These are phyloP conservation scores for Octonoba sinensis DNA, from an alignment of 2,888 invertebrate species.

Conservation along the genomic window DNA sequence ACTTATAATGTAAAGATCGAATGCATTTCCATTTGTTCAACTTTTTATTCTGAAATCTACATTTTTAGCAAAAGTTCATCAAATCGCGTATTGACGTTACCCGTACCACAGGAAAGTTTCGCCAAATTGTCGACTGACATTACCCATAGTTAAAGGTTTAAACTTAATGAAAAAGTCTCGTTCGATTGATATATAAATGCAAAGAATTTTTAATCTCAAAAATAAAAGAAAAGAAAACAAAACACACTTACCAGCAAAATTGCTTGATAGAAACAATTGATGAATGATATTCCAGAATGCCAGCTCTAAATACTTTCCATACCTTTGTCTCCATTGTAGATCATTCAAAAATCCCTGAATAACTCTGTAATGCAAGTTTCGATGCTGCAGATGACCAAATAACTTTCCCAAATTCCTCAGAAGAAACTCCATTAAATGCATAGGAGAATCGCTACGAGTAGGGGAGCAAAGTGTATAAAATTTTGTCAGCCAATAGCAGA, in stretches of 20 bases:
- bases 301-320: constrained; percentile 78
- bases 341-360: constrained; percentile 93
- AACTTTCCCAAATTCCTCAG: constrained; percentile 49
- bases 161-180: too few relatives aligned
- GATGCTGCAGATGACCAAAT: constrained; percentile 45
- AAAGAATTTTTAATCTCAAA: too few relatives aligned
- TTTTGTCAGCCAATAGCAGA: background rate
- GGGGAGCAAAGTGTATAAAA: background rate
- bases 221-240: too few relatives aligned
- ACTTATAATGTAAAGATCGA: too few relatives aligned
- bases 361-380: constrained; percentile 80
- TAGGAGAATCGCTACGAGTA: constrained; percentile 15
- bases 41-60: too few relatives aligned
- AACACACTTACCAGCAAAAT: constrained; percentile 31
- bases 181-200: too few relatives aligned
- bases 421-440: constrained; percentile 27
- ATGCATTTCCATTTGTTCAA: too few relatives aligned
- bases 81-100: too few relatives aligned
- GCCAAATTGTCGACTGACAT: too few relatives aligned
- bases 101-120: too few relatives aligned
- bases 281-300: constrained; percentile 62
- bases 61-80: too few relatives aligned
- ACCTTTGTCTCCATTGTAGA: constrained; percentile 88
- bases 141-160: too few relatives aligned
- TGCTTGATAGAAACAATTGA: constrained; percentile 20